A percentile compares a stretch with the other conserved stretches of the same genome.
These are phyloP conservation scores for Achroia grisella DNA, from an alignment of 1,140 invertebrate genomes.

Conservation along the genomic window DNA sequence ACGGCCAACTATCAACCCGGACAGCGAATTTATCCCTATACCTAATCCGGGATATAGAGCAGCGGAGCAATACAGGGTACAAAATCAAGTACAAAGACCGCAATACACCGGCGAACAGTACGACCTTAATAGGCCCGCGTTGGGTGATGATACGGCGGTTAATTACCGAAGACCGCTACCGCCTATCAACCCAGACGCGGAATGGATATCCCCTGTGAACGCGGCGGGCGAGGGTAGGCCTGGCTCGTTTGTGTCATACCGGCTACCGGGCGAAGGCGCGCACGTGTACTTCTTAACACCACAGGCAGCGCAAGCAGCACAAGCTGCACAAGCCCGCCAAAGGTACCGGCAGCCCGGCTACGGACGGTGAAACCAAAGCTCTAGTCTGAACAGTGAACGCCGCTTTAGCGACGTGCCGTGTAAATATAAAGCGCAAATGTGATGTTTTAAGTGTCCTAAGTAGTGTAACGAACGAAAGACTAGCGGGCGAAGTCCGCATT, in stretches of 20 bases:
- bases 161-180: constrained; percentile 77
- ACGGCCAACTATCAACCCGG: constrained; percentile 78
- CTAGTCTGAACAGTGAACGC: constrained; percentile 57
- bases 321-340: constrained; percentile 33
- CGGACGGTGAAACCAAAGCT: constrained; percentile 68
- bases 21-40: constrained; percentile 77
- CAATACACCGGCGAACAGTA: constrained; percentile 51
- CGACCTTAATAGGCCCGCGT: constrained; percentile 57
- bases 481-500: constrained; percentile 55
- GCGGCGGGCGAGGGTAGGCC: constrained; percentile 63
- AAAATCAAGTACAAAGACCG: constrained; percentile 35
- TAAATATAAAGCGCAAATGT: constrained; percentile 72
- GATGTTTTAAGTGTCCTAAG: constrained; percentile 72
- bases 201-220: constrained; percentile 74
- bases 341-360: constrained; percentile 62
- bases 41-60: constrained; percentile 62
- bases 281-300: constrained; percentile 87
- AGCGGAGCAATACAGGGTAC: constrained; percentile 52
- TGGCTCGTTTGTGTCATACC: constrained; percentile 79
- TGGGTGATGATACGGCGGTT: constrained; percentile 77
- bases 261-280: constrained; percentile 79
- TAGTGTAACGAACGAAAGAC: constrained; percentile 63
- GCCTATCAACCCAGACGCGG: constrained; percentile 79
- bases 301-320: constrained; percentile 76
- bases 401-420: constrained; percentile 33